These are phyloP conservation scores for Heteropelma amictum DNA, from an alignment of 2,888 invertebrate species.

Conservation along the genomic window DNA sequence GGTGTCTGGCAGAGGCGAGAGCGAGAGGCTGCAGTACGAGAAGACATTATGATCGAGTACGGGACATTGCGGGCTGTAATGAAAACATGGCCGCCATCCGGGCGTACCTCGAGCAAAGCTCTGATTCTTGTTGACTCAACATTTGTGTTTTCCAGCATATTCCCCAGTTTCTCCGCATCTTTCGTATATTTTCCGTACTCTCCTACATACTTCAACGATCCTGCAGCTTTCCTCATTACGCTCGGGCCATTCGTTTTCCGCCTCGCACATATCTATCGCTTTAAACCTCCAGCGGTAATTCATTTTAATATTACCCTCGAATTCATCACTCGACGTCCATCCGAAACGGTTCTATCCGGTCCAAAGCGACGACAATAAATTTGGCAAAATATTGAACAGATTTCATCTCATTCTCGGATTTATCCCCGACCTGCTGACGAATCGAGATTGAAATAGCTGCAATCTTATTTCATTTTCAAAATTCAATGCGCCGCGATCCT, in stretches of 20 bases:
- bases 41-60: constrained; percentile 72
- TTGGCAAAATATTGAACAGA: too few relatives aligned
- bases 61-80: constrained; percentile 73
- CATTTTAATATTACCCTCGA: constrained; percentile 39
- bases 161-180: constrained; percentile 1
- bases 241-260: constrained; percentile 41
- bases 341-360: too few relatives aligned
- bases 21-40: constrained; percentile 53
- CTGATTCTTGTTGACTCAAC: constrained; percentile 54
- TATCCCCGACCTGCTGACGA: too few relatives aligned
- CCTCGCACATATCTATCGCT: neutral
- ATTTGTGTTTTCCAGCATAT: constrained; percentile 42
- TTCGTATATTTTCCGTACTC: neutral
- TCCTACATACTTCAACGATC: constrained; percentile 3
- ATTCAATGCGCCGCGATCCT: too few relatives aligned
- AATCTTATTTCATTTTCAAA: too few relatives aligned
- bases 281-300: constrained; percentile 30
- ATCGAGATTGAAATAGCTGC: too few relatives aligned
- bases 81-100: constrained; percentile 75
- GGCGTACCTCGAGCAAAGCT: constrained; percentile 38
- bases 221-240: constrained; percentile 41
- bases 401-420: too few relatives aligned
- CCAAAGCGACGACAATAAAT: too few relatives aligned
- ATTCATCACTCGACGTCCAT: too few relatives aligned
- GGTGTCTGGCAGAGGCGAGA: constrained; percentile 53